Conservation (phyloP, 2,113 vertebrate genomes). For the Hippocampus mohnikei region DNA sequence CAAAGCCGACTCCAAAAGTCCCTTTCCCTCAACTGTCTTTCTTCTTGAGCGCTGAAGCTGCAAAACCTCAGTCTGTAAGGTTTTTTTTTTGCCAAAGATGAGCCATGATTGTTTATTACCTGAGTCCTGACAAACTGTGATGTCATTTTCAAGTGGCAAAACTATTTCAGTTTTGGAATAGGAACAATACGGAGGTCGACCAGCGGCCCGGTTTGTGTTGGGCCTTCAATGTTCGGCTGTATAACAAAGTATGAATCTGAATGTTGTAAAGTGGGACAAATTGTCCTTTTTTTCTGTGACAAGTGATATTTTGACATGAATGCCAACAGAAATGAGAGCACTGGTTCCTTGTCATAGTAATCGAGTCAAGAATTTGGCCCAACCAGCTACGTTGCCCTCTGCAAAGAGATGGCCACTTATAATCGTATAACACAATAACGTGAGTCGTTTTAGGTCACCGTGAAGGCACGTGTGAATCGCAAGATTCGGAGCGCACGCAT, state of each 20-base stretch:
- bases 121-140: too few species aligned
- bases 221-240: too few species aligned
- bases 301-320: neutral
- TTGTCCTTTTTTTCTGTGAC: neutral
- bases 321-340: neutral
- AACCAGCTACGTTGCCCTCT: slow-evolving; percentile 11
- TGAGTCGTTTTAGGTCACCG: slow-evolving; percentile 14
- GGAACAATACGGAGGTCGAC: too few species aligned
- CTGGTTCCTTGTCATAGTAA: neutral
- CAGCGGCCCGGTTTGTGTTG: too few species aligned
- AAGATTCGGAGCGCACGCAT: slow-evolving; percentile 4
- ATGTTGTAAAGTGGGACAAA: neutral
- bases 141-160: too few species aligned
- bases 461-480: slow-evolving; percentile 33
- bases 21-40: neutral
- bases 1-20: neutral
- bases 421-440: neutral
- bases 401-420: slow-evolving; percentile 9
- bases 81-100: neutral
- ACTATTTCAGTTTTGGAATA: too few species aligned
- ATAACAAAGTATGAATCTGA: neutral
- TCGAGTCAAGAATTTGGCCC: neutral
- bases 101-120: too few species aligned
- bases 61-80: neutral
- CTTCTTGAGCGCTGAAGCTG: neutral